These are phyloP conservation scores for Enteromius mattozi DNA, from an alignment of 2,797 vertebrate species.

Conservation along the genomic window DNA sequence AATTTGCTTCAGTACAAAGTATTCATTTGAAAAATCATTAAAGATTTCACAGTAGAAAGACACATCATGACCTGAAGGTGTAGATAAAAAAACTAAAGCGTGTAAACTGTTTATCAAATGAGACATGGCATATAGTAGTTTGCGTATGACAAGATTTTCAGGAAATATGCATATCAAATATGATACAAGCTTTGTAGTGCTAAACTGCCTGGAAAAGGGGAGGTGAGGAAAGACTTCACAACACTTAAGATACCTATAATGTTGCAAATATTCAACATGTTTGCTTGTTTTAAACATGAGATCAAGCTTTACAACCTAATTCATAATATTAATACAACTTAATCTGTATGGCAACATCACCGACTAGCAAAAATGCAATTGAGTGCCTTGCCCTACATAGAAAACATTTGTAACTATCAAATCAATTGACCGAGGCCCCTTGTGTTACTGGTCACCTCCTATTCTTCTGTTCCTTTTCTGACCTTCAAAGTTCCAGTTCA, in stretches of 20 bases:
- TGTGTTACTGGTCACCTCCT: conserved; percentile 25
- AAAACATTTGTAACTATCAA: conserved; percentile 23
- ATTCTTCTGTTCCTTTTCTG: conserved; percentile 28
- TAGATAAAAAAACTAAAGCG: neutral
- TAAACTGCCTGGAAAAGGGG: neutral
- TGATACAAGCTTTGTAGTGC: neutral
- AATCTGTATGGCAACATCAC: conserved; percentile 17
- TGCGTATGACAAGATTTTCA: neutral
- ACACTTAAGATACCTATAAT: neutral
- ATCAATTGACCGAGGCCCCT: conserved; percentile 44
- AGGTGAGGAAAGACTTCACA: neutral
- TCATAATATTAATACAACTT: conserved; percentile 2
- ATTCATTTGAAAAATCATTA: neutral
- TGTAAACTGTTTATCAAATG: neutral
- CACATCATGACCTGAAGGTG: neutral
- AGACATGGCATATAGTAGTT: neutral
- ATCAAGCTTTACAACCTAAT: neutral
- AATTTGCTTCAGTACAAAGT: neutral
- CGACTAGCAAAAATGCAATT: neutral
- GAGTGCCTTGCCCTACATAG: conserved; percentile 6
- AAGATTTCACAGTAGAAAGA: neutral
- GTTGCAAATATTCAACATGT: neutral
- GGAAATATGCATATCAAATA: neutral
- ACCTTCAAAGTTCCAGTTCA: conserved; percentile 58
- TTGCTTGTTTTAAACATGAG: neutral